A percentile compares a stretch with the other conserved stretches of the same genome.
phyloP scores from a whole-genome alignment of 1,140 invertebrate species.

The Adelges cooleyi region DNA sequence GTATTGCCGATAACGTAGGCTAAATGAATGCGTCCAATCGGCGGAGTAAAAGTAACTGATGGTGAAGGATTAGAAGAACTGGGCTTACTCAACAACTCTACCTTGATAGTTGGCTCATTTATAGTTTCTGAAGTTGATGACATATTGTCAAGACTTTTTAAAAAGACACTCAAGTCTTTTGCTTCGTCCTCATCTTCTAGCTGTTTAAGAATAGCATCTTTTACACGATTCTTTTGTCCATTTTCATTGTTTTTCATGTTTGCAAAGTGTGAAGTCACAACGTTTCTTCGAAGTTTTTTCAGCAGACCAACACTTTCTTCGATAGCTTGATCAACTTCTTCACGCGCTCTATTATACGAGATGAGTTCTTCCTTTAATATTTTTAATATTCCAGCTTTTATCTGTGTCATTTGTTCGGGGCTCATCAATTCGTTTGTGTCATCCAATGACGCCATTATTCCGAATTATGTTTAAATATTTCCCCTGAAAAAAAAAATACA shows the following conservation, averaged over 20 bases:
- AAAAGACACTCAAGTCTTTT: slow-evolving; percentile 15
- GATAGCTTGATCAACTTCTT: slow-evolving; percentile 7
- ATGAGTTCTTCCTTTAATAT: neutral
- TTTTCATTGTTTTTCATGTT: slow-evolving; percentile 16
- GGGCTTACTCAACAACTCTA: neutral
- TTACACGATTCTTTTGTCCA: slow-evolving; percentile 1
- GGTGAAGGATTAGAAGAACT: neutral
- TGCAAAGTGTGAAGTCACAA: slow-evolving; percentile 15
- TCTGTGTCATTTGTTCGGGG: neutral
- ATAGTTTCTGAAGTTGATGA: neutral
- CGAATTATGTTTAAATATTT: too few relatives aligned
- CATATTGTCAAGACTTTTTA: neutral
- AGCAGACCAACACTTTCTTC: neutral
- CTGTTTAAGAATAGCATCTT: slow-evolving; percentile 11
- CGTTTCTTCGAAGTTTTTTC: slow-evolving; percentile 6
- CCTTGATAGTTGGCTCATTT: neutral
- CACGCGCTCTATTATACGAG: neutral
- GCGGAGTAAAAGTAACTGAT: neutral
- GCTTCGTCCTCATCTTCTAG: slow-evolving; percentile 4
- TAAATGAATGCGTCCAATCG: neutral
- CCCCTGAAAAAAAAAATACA: too few relatives aligned
- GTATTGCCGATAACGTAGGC: slow-evolving; percentile 10
- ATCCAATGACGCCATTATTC: too few relatives aligned
- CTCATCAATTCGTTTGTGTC: neutral
- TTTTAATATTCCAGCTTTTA: neutral